phyloP scores from a whole-genome alignment of 2,797 vertebrate genomes.

The Nannoperca obscura region DNA sequence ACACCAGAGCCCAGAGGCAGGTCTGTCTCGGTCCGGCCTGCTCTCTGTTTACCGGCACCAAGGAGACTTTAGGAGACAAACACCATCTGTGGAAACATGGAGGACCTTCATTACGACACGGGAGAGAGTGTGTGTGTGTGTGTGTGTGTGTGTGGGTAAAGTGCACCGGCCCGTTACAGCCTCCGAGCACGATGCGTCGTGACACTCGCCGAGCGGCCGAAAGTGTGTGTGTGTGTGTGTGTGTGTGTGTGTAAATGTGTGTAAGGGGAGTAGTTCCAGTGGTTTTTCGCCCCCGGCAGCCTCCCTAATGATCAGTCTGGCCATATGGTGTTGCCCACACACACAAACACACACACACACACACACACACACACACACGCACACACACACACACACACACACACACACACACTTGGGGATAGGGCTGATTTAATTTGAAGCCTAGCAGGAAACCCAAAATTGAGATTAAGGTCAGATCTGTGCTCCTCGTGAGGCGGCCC shows the following conservation, averaged over 20 bases:
- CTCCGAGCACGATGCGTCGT: conserved; percentile 72
- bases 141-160: conserved; percentile 53
- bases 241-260: conserved; percentile 55
- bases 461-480: conserved; percentile 77
- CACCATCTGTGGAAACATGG: conserved; percentile 84
- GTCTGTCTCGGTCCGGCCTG: conserved; percentile 60
- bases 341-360: no score
- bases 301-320: conserved; percentile 83
- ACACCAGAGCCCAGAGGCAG: conserved; percentile 65
- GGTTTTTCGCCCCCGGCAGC: conserved; percentile 78
- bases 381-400: conserved; percentile 53
- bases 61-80: conserved; percentile 84
- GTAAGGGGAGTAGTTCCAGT: conserved; percentile 68
- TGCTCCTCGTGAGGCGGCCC: conserved; percentile 53
- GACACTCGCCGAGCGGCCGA: conserved; percentile 69
- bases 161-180: conserved; percentile 73
- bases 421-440: conserved; percentile 75
- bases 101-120: conserved; percentile 79
- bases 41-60: conserved; percentile 75
- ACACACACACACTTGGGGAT: conserved; percentile 51
- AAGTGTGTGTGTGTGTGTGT: conserved; percentile 47
- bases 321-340: conserved; percentile 78
- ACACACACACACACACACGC: conserved; percentile 55
- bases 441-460: conserved; percentile 70
- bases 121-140: conserved; percentile 25